Evolutionary conservation across 2,888 invertebrate species (phyloP).

Genomic region (Parasteatoda lunata): DNA sequence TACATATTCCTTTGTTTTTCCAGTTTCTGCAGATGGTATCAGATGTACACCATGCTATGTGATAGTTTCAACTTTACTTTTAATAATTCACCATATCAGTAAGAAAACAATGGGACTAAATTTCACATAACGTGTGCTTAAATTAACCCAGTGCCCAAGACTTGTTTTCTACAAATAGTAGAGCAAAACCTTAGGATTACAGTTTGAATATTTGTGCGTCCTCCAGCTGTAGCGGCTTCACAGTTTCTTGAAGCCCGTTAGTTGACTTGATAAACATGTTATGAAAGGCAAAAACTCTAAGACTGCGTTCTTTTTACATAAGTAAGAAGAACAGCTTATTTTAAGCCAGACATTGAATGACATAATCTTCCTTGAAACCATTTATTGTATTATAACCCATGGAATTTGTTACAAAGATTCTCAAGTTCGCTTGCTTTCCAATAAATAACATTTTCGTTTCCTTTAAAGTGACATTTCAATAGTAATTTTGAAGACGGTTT

Average conservation of each 20-base stretch:
- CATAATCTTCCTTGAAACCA: no score
- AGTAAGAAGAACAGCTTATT: no score
- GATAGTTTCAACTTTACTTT: constrained; percentile 14
- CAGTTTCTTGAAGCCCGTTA: background rate
- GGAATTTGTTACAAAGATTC: no score
- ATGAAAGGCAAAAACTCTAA: background rate
- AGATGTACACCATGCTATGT: background rate
- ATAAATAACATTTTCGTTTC: no score
- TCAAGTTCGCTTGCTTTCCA: no score
- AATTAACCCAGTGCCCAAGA: constrained; percentile 42
- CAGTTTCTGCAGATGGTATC: constrained; percentile 32
- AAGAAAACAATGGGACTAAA: constrained; percentile 12
- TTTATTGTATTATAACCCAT: no score
- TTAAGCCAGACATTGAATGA: no score
- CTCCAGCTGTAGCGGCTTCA: constrained; percentile 14
- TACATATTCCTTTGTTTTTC: constrained; percentile 22
- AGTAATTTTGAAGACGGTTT: no score
- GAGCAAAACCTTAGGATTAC: constrained; percentile 28
- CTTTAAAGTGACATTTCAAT: no score
- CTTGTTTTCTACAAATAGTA: constrained; percentile 56
- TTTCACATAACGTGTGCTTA: constrained; percentile 35
- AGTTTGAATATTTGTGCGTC: constrained; percentile 28
- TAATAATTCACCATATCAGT: constrained; percentile 22
- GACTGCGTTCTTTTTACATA: background rate
- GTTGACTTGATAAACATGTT: background rate